Base-by-base conservation (phyloP, 1,140 invertebrate species). In the Lordiphosa collinella region DNA sequence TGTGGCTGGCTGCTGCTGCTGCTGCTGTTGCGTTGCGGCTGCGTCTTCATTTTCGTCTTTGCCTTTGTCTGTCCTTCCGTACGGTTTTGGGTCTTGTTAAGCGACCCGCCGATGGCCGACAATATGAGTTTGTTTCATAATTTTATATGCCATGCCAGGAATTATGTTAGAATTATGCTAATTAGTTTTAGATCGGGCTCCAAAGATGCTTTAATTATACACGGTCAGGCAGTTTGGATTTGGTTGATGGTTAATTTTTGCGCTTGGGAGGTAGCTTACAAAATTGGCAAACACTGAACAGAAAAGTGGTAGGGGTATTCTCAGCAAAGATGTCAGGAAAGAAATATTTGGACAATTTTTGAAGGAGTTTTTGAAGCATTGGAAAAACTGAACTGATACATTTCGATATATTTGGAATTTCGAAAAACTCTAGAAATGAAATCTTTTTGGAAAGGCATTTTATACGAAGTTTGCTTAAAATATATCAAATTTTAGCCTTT, bases 91-190 rank as follows among this genome's bases (percentile, higher is more conserved):
- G 25, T 29, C 41, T 44, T 44, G 41, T 44, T 44, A 44, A 44
- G 35, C 18, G 51, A 18, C 58, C 59, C 51, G 59, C 25, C 25
- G 25, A 29, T 29, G 25, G 25, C 25, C 25, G 25, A 29, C 25
- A 29, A 63, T 54, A 58, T 60, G 56, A 65, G 67, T 79, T 82
- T 29, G 70, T 70, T 80, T 79, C 76, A 79, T 79, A 82, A 79
- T 79, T 75, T 79, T 61, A 75, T 44, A 44, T 44, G 41, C 70
- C 75, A 66, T 82, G 65, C 69, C 76, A 51, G 75, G 65, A 79
- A 69, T 75, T 79, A 79, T 82, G 76, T 70, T 82, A 62, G 75
- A 79, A 79, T 79, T 79, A 79, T 79, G 75, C 65, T 82, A 82
- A 79, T 82, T 59, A 80, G 74, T 50, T 54, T 49, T 47, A 61